Conservation (phyloP, 2,888 invertebrate species). For the Epicampocera succincta region DNA sequence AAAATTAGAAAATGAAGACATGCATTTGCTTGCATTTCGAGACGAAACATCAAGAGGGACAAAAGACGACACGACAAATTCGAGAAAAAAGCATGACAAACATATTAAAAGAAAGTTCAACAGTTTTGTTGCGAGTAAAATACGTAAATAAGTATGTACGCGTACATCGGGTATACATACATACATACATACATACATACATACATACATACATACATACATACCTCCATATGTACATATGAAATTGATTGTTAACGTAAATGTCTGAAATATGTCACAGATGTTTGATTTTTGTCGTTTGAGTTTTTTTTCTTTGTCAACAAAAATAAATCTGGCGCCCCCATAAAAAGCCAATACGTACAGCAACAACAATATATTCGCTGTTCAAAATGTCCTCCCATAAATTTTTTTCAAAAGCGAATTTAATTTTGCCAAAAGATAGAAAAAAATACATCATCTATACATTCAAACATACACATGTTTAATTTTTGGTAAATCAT, state of each 20-base stretch:
- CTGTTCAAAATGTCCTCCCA: not conserved
- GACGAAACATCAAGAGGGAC: constrained; percentile 30
- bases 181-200: not conserved
- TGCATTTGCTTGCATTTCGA: constrained; percentile 64
- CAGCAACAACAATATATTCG: not conserved
- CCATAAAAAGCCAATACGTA: constrained; percentile 9
- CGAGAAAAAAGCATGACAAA: constrained; percentile 7
- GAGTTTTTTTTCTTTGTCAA: not conserved
- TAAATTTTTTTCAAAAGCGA: not conserved
- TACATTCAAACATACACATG: too few species aligned
- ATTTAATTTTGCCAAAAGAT: too few species aligned
- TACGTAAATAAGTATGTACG: constrained; percentile 24
- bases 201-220: too few species aligned
- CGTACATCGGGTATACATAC: constrained; percentile 24
- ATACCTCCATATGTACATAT: too few species aligned
- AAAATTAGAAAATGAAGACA: constrained; percentile 68
- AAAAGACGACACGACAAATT: constrained; percentile 11
- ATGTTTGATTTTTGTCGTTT: constrained; percentile 44
- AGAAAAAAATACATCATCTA: too few species aligned
- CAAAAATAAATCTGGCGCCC: constrained; percentile 55
- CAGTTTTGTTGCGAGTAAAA: constrained; percentile 18
- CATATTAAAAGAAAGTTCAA: constrained; percentile 62
- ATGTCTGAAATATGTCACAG: constrained; percentile 55
- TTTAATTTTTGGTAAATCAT: too few species aligned
- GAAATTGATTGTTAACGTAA: constrained; percentile 2